These are phyloP conservation scores for Leptopilina syphax DNA, from an alignment of 2,888 invertebrate genomes.

Conservation along the genomic window DNA sequence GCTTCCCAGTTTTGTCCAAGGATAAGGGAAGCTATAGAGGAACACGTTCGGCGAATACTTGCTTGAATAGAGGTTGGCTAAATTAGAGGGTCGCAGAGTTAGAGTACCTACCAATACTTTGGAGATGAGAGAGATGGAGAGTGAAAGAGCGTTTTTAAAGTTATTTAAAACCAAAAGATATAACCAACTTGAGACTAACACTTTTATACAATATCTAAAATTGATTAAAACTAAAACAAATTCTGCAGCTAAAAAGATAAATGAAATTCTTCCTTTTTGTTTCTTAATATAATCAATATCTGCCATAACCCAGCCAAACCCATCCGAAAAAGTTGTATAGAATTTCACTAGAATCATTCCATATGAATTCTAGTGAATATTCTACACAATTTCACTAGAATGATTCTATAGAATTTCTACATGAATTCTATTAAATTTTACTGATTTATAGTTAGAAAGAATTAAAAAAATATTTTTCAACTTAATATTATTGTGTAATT, in stretches of 20 bases:
- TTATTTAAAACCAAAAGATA: not conserved
- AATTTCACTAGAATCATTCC: too few species aligned
- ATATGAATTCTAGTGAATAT: too few species aligned
- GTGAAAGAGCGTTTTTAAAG: not conserved
- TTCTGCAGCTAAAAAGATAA: too few species aligned
- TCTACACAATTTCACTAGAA: too few species aligned
- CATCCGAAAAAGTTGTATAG: too few species aligned
- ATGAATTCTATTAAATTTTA: too few species aligned
- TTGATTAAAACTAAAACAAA: not conserved
- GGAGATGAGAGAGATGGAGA: not conserved
- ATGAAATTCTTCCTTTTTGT: not conserved
- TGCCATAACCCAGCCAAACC: too few species aligned
- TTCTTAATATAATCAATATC: too few species aligned
- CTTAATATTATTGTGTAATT: too few species aligned
- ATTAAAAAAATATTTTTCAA: too few species aligned
- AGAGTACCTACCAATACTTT: not conserved
- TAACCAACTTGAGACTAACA: not conserved
- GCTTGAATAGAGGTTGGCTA: slow-evolving; percentile 9
- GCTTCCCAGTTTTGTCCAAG: slow-evolving; percentile 28
- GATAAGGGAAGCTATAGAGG: slow-evolving; percentile 13
- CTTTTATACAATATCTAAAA: not conserved
- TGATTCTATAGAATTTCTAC: too few species aligned
- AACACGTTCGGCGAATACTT: slow-evolving; percentile 41
- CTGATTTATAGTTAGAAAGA: too few species aligned
- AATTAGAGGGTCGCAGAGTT: slow-evolving; percentile 44